Evolutionary conservation across 2,113 vertebrate species (phyloP).

Genomic region (Rhodinocichla rosea): DNA sequence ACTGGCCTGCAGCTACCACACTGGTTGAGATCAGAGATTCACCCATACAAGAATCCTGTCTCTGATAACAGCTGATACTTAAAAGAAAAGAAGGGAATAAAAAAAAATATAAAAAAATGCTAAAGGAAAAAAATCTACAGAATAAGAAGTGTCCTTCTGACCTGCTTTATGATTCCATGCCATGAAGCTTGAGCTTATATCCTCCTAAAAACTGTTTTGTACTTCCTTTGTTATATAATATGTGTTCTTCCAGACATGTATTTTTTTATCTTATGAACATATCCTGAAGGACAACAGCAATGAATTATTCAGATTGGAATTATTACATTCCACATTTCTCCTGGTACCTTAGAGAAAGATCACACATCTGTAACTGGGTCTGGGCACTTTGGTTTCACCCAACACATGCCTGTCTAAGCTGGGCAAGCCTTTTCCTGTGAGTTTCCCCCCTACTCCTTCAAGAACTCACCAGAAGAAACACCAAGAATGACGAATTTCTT

Average conservation of each 20-base stretch:
- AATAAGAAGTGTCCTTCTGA: conserved; percentile 21
- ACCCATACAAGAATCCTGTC: neutral
- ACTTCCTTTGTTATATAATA: neutral
- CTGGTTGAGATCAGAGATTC: conserved; percentile 28
- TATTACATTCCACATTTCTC: neutral
- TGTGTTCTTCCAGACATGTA: neutral
- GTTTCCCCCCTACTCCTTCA: neutral
- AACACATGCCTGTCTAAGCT: neutral
- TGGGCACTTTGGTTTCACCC: neutral
- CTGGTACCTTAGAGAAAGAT: neutral
- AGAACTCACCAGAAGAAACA: neutral
- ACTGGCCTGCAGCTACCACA: neutral
- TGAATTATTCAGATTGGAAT: neutral
- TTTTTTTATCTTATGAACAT: neutral
- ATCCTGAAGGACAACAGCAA: neutral
- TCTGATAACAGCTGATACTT: conserved; percentile 37
- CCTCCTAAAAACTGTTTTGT: neutral
- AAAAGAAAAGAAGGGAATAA: neutral
- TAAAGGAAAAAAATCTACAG: neutral
- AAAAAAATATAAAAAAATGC: too few species aligned
- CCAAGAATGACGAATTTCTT: neutral
- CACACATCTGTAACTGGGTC: neutral
- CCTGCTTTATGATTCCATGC: neutral
- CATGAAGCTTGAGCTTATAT: neutral
- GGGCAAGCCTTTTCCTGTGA: neutral